A percentile compares a stretch with the other conserved stretches of the same genome.
These are phyloP conservation scores for Agrochola macilenta DNA, from an alignment of 2,888 invertebrate genomes.

Conservation along the genomic window DNA sequence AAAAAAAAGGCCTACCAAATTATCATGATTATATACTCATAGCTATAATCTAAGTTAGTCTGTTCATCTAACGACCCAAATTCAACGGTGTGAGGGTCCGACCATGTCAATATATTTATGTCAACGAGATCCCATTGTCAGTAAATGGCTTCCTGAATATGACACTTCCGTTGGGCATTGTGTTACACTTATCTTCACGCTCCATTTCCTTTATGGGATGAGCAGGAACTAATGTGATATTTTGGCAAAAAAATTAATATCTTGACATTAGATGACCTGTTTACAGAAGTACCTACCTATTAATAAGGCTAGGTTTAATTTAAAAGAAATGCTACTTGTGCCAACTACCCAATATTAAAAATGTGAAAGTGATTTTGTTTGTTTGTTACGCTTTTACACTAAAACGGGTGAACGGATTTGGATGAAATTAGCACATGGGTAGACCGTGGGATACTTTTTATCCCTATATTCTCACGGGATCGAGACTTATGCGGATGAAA, in stretches of 20 bases:
- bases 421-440: no score
- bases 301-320: background rate
- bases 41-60: background rate
- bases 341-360: no score
- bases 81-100: background rate
- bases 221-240: conserved; percentile 14
- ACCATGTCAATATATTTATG: conserved; percentile 31
- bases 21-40: no score
- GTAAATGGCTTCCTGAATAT: conserved; percentile 49
- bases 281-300: background rate
- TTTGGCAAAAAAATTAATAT: background rate
- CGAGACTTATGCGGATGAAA: no score
- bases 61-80: background rate
- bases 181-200: conserved; percentile 48
- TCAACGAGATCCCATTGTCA: conserved; percentile 48
- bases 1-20: no score
- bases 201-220: conserved; percentile 35
- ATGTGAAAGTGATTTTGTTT: no score
- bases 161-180: conserved; percentile 37
- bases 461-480: no score
- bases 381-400: no score
- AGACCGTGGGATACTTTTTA: no score
- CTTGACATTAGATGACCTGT: background rate
- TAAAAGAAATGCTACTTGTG: no score
- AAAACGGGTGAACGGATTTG: no score